Evolutionary conservation across 1,140 invertebrate species (phyloP).

Genomic region (Drosophila sulfurigaster): DNA sequence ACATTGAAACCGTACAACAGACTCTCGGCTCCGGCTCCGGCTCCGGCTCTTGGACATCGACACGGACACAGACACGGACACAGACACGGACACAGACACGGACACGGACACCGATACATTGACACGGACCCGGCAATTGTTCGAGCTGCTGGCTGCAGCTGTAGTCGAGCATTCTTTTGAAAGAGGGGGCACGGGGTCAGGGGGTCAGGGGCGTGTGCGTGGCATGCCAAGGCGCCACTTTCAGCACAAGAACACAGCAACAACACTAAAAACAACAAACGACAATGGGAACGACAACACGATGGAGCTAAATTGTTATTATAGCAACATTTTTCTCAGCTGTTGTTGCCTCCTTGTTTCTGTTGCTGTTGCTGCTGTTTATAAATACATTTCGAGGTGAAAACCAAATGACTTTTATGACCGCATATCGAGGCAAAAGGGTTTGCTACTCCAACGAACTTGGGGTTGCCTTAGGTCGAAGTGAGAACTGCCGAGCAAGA

Average conservation of each 20-base stretch:
- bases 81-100: constrained; percentile 11
- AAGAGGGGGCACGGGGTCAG: background rate
- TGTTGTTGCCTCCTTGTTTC: background rate
- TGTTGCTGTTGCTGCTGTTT: constrained; percentile 34
- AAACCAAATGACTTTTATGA: constrained; percentile 64
- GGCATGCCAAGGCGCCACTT: constrained; percentile 16
- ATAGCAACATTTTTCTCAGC: constrained; percentile 48
- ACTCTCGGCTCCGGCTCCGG: too few relatives aligned
- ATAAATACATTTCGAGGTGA: constrained; percentile 65
- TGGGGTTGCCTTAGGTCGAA: too few relatives aligned
- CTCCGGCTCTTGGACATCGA: background rate
- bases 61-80: too few relatives aligned
- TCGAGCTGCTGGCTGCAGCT: background rate
- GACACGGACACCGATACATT: background rate
- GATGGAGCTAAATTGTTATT: constrained; percentile 48
- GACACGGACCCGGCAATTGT: background rate
- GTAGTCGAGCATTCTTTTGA: constrained; percentile 1
- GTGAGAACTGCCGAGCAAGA: too few relatives aligned
- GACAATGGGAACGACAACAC: constrained; percentile 15
- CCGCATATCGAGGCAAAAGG: constrained; percentile 41
- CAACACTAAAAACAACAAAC: background rate
- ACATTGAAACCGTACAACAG: constrained; percentile 46
- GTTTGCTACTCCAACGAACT: background rate
- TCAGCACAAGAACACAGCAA: constrained; percentile 1
- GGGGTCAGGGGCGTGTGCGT: background rate